These are phyloP conservation scores for Cheilosia urbana DNA, from an alignment of 2,888 invertebrate species.

Conservation along the genomic window DNA sequence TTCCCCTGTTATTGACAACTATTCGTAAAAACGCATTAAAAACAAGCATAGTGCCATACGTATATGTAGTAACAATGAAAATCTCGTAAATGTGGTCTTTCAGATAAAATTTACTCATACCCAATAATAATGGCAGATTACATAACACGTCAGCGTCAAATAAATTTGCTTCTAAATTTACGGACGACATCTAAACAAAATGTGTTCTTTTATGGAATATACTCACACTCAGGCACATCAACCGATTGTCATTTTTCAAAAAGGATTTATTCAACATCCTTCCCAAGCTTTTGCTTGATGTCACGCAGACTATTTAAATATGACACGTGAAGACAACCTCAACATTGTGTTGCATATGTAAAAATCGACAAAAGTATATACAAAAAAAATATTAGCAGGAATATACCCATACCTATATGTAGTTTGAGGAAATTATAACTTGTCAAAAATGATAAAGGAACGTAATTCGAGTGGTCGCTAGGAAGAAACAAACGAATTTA, in stretches of 20 bases:
- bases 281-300: not conserved
- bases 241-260: constrained; percentile 48
- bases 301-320: constrained; percentile 8
- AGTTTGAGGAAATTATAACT: constrained; percentile 31
- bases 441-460: constrained; percentile 14
- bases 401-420: not conserved
- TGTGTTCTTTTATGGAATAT: constrained; percentile 18
- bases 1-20: too few species aligned
- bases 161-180: constrained; percentile 22
- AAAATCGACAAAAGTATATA: constrained; percentile 3
- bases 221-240: not conserved
- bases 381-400: constrained; percentile 13
- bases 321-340: not conserved
- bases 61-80: not conserved
- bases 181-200: constrained; percentile 30
- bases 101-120: not conserved
- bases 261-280: constrained; percentile 20
- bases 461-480: not conserved
- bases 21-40: too few species aligned
- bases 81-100: not conserved
- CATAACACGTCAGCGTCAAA: constrained; percentile 20
- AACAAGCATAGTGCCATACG: too few species aligned
- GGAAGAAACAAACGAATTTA: not conserved
- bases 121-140: constrained; percentile 3
- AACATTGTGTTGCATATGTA: not conserved